Evolutionary conservation across 2,888 invertebrate genomes (phyloP).

Genomic region (Scelioninae gen. 1): DNA sequence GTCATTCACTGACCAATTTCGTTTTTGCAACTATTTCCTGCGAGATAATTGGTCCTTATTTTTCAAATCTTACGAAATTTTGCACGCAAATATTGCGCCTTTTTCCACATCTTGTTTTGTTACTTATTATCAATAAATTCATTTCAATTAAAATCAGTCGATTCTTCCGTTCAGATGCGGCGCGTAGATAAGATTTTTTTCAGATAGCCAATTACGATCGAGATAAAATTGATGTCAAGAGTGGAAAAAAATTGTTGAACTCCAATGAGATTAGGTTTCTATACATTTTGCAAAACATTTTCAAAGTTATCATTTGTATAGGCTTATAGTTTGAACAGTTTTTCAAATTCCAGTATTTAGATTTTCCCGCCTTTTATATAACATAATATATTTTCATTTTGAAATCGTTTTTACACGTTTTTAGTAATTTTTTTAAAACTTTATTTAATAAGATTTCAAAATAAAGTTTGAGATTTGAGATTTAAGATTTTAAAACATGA

Average conservation of each 20-base stretch:
- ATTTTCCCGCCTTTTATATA: not conserved
- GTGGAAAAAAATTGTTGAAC: not conserved
- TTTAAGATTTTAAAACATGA: no score
- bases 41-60: not conserved
- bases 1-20: conserved; percentile 20
- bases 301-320: not conserved
- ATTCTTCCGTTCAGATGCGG: not conserved
- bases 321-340: no score
- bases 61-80: not conserved
- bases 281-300: not conserved
- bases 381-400: no score
- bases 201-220: conserved; percentile 24
- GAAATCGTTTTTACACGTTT: no score
- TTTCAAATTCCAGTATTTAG: no score
- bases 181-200: conserved; percentile 27
- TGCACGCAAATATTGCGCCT: not conserved
- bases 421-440: no score
- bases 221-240: conserved; percentile 42
- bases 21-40: no score
- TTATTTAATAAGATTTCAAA: no score
- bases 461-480: no score
- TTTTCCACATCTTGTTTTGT: no score
- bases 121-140: no score
- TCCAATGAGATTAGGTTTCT: not conserved
- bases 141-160: not conserved